These are phyloP conservation scores for Plecotus auritus DNA, from an alignment of 2,113 vertebrate genomes.

Conservation along the genomic window DNA sequence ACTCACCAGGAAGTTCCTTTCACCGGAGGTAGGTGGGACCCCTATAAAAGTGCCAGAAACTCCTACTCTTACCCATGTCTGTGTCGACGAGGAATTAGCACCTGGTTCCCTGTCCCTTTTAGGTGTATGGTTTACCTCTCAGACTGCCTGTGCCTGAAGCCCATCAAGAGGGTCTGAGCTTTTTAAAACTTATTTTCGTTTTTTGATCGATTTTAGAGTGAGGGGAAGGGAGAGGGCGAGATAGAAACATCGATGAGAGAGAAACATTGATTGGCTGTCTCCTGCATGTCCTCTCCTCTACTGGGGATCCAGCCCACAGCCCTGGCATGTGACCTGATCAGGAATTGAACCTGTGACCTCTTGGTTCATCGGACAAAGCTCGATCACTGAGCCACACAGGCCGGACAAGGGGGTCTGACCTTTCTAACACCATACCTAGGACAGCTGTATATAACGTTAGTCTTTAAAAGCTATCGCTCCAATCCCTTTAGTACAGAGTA, in stretches of 20 bases:
- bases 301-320: too few relatives aligned
- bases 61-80: neutral
- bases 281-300: too few relatives aligned
- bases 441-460: neutral
- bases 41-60: neutral
- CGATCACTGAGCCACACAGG: too few relatives aligned
- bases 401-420: neutral
- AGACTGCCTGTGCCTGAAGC: accelerated
- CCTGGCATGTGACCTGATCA: too few relatives aligned
- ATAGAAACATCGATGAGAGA: too few relatives aligned
- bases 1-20: neutral
- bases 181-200: too few relatives aligned
- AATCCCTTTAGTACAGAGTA: neutral
- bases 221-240: too few relatives aligned
- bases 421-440: neutral
- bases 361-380: too few relatives aligned
- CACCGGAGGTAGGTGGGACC: neutral
- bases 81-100: neutral
- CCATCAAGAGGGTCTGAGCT: neutral
- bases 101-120: neutral
- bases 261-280: too few relatives aligned
- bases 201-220: too few relatives aligned
- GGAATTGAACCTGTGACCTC: too few relatives aligned
- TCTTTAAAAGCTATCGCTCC: neutral
- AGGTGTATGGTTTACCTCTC: neutral